Evolutionary conservation across 2,797 vertebrate genomes (phyloP).

Genomic region (Acipenser transmontanus): DNA sequence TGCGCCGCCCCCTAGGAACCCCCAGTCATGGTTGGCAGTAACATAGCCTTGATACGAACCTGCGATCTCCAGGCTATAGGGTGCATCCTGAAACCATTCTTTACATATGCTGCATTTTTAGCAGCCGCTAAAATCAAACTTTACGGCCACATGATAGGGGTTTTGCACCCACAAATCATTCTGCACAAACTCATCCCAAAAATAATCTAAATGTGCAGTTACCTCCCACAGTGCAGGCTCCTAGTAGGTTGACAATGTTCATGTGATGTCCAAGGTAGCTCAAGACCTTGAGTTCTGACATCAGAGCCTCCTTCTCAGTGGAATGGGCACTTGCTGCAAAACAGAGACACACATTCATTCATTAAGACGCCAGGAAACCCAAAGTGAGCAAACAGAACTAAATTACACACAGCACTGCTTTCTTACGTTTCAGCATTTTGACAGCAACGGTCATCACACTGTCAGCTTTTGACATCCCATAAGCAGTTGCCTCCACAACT

Average conservation of each 20-base stretch:
- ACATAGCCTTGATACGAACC: too few relatives aligned
- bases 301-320: conserved; percentile 91
- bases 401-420: conserved; percentile 10
- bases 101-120: too few relatives aligned
- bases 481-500: conserved; percentile 88
- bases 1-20: too few relatives aligned
- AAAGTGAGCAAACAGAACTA: neutral
- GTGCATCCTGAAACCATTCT: too few relatives aligned
- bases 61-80: too few relatives aligned
- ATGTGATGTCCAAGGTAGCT: conserved; percentile 94
- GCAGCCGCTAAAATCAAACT: too few relatives aligned
- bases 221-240: conserved; percentile 93
- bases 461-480: conserved; percentile 83
- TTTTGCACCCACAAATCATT: too few relatives aligned
- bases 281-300: conserved; percentile 95
- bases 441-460: conserved; percentile 87
- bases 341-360: neutral
- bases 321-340: conserved; percentile 83
- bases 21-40: too few relatives aligned
- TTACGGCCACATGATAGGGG: too few relatives aligned
- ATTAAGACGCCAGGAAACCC: neutral
- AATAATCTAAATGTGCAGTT: conserved; percentile 20
- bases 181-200: too few relatives aligned
- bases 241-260: conserved; percentile 94
- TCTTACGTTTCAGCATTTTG: conserved; percentile 95